Base-by-base conservation (phyloP, 2,113 vertebrate genomes). In the Megaceryle maxima region DNA sequence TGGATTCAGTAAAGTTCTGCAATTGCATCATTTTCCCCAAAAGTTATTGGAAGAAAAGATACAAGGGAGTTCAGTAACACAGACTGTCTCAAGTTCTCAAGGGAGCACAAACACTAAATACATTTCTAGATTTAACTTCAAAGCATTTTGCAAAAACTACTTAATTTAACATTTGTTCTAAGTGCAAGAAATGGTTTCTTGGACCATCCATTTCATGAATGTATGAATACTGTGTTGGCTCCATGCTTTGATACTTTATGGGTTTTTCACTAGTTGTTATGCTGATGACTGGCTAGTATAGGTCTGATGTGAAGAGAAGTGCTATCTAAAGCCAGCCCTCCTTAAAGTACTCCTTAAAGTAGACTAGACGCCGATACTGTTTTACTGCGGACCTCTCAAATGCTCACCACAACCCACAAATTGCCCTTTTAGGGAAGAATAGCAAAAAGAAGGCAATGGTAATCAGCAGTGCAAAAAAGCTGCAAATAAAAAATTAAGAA, bases 331-430 rank as follows among this genome's bases (percentile, higher is more conserved):
- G 50, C 41, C 55, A 91, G 16, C 28, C 10, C 16, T 89, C 64
- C 60, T 55, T 41, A 59, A 87, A 79, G 44, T 18, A 46, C 16
- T 89, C 64, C 60, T 56, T 37, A 59, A 84, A 73, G 60, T 0
- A 72, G 39, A 13, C 74, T 59, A 75, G 82, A 64, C 10, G 2
- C 25, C 0, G 0, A 67, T 43, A n/a, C 77, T 91, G 35, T 43
- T 81, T 59, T 68, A 74, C 25, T 76, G 4, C 51, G 67, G 31
- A 77, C 53, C 83, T 33, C 69, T 67, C 92, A 76, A 86, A 72
- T n/a, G 43, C 29, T 90, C 70, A 39, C 78, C 56, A 39, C 81
- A 91, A 90, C 39, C 88, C 94, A 85, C 88, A 90, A 53, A 90
- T 48, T 82, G 75, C 10, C 44, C 26, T 90, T 87, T 41, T 15